Base-by-base conservation (phyloP, 2,113 vertebrate species). In the Noturus placidus region DNA sequence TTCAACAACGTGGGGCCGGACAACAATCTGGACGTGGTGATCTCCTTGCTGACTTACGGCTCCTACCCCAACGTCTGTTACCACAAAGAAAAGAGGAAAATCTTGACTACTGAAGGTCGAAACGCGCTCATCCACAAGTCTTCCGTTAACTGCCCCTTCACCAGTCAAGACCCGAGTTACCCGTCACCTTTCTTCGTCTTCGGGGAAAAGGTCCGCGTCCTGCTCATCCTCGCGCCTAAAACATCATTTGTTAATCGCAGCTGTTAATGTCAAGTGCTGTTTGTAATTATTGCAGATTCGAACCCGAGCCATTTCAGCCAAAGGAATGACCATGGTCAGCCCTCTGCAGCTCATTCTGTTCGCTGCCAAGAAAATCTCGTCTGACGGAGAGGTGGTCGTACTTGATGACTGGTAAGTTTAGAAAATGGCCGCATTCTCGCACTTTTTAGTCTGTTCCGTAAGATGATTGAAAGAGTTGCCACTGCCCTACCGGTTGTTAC, bases 51-150 rank as follows among this genome's bases (percentile, higher is more conserved):
- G 91, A 96, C 97, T 50, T 99, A 97, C 90, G 97, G 98, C 85
- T 96, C 95, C 0, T 99, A 99, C 90, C 98, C 97, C 72, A 99
- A 98, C 0, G 97, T 99, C 33, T 99, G 98, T 91, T 99, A 96
- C 93, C 98, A 99, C 94, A 99, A 99, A 87, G 98, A 99, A 91
- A 99, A 99, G 91, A 96, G 98, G 91, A 99, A 98, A 85, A 98
- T 99, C 92, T 94, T 98, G 85, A 99, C 98, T 84, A 98, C 98
- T 0, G 98, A 99, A 93, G 98, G 98, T 0, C 97, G 98, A 83
- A 98, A 97, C 56, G 98, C 98, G 0, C 97, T 99, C 65, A 98
- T 99, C 93, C 98, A 99, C 93, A 99, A 99, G 54, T 97, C 97
- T 9, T 99, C 98, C 1, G 97, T 99, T 90, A 99, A 98, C 93